Evolutionary conservation across 1,140 invertebrate genomes (phyloP).

Genomic region (Rhynchophorus ferrugineus): DNA sequence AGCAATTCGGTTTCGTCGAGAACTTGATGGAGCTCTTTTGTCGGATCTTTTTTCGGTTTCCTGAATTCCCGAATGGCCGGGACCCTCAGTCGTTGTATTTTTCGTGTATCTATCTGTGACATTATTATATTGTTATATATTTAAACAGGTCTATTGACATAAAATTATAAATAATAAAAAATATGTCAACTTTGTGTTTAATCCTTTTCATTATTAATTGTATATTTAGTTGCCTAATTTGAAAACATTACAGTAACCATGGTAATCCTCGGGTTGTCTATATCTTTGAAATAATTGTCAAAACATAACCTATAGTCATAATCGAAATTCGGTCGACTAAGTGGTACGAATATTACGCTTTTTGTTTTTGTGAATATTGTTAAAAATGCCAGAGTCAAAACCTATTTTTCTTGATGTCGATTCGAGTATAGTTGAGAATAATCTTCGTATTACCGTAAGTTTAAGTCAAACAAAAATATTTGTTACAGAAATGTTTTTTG

Average conservation of each 20-base stretch:
- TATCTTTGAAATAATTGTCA: no score
- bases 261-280: no score
- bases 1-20: slow-evolving; percentile 31
- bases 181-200: no score
- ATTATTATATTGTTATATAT: neutral
- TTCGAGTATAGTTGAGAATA: slow-evolving; percentile 41
- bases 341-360: no score
- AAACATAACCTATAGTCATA: no score
- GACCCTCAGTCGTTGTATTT: slow-evolving; percentile 1
- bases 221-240: no score
- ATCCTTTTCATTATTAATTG: no score
- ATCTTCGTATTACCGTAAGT: slow-evolving; percentile 42
- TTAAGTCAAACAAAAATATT: no score
- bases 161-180: no score
- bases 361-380: neutral
- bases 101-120: neutral
- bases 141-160: no score
- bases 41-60: slow-evolving; percentile 11
- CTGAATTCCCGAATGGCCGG: slow-evolving; percentile 3
- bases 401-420: slow-evolving; percentile 35
- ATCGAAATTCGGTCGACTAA: no score
- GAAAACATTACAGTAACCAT: no score
- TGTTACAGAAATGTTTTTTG: slow-evolving; percentile 3
- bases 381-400: slow-evolving; percentile 23
- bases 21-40: slow-evolving; percentile 24